These are phyloP conservation scores for Brachionus paranguensis DNA, from an alignment of 1,140 invertebrate genomes.

Conservation along the genomic window DNA sequence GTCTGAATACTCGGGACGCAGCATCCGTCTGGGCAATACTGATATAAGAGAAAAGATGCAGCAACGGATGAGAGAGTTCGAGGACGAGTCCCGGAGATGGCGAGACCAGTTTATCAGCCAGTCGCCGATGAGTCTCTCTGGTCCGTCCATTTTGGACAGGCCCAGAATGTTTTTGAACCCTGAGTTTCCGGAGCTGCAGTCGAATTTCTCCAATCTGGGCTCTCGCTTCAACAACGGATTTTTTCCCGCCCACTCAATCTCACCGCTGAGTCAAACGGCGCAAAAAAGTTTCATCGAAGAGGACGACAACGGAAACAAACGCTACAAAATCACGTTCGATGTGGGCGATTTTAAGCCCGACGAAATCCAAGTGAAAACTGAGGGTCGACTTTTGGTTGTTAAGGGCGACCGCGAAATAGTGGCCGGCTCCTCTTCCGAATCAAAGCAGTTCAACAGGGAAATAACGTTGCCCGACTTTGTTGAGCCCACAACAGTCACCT, in stretches of 20 bases:
- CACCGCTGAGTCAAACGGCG: neutral
- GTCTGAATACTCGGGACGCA: slow-evolving; percentile 17
- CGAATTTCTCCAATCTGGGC: neutral
- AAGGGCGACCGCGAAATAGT: slow-evolving; percentile 30
- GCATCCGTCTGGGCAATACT: neutral
- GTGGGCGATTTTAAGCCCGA: slow-evolving; percentile 36
- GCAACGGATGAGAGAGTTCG: slow-evolving; percentile 37
- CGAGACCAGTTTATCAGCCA: neutral
- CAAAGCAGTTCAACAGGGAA: slow-evolving; percentile 40
- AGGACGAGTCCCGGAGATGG: slow-evolving; percentile 38
- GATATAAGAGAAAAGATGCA: slow-evolving; percentile 30
- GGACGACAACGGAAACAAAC: slow-evolving; percentile 38
- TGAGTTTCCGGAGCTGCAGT: slow-evolving; percentile 35
- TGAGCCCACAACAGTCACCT: neutral
- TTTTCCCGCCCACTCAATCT: neutral
- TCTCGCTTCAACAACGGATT: slow-evolving; percentile 1
- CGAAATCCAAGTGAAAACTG: slow-evolving; percentile 27
- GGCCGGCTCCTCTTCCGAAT: neutral
- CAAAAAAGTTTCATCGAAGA: slow-evolving; percentile 41
- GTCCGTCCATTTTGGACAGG: neutral
- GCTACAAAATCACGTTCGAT: slow-evolving; percentile 29
- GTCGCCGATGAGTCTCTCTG: neutral
- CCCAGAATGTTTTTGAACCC: slow-evolving; percentile 37
- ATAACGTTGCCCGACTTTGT: slow-evolving; percentile 40
- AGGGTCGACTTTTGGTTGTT: neutral